phyloP scores from a whole-genome alignment of 2,888 invertebrate species.

The Blastobasis adustella region DNA sequence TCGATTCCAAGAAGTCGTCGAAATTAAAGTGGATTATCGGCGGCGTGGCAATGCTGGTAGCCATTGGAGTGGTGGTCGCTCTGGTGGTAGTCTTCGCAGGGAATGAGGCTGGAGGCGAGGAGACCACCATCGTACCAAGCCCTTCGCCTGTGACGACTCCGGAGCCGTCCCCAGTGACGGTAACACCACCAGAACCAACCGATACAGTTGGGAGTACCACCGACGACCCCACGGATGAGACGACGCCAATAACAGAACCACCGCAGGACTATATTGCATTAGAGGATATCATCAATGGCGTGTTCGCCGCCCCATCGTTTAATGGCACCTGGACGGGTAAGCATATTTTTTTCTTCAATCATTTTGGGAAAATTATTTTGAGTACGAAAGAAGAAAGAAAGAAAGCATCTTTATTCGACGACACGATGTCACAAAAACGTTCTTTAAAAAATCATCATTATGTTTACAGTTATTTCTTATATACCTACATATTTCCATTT shows the following conservation, averaged over 20 bases:
- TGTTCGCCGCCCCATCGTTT: slow-evolving; percentile 78
- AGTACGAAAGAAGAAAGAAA: no score
- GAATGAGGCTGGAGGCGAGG: slow-evolving; percentile 37
- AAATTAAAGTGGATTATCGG: slow-evolving; percentile 72
- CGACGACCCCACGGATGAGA: slow-evolving; percentile 9
- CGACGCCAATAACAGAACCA: slow-evolving; percentile 15
- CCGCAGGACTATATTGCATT: slow-evolving; percentile 65
- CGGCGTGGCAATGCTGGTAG: slow-evolving; percentile 68
- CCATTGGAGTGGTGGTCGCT: slow-evolving; percentile 76
- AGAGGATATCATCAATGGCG: slow-evolving; percentile 82
- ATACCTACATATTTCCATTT: no score
- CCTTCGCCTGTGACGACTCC: background rate
- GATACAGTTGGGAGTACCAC: background rate
- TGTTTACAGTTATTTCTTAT: no score
- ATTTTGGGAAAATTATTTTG: no score
- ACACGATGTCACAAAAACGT: no score
- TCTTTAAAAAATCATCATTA: no score
- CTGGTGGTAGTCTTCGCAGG: slow-evolving; percentile 73
- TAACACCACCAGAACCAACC: no score
- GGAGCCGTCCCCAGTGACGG: no score
- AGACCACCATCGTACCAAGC: slow-evolving; percentile 37
- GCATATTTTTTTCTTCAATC: background rate
- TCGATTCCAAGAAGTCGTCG: slow-evolving; percentile 66
- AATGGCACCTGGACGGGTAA: slow-evolving; percentile 90
- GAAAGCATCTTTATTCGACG: no score